Evolutionary conservation across 2,797 vertebrate genomes (phyloP), one percentile per base, ranked within the genome.

Genomic region (Gadopsis bispinosus): DNA sequence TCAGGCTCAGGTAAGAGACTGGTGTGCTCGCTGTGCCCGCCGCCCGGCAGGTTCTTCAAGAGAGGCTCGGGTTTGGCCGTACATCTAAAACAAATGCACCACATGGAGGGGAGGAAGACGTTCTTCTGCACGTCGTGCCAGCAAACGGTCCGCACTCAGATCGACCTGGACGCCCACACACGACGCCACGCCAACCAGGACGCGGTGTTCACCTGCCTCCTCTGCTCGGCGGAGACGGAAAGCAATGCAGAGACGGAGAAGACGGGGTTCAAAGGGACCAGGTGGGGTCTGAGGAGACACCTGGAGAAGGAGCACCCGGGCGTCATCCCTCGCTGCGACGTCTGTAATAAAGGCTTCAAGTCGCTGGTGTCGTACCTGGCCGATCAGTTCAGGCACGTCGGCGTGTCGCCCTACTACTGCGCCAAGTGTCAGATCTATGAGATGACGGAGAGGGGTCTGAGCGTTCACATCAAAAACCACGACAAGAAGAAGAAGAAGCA

Each of bases 401-500:
- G 87, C 0, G 87, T 85, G 48, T 88, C 92, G 1, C 90, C 91
- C 0, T 92, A 74, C 60, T 84, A 86, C 85, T 92, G 93, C 55
- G 45, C 80, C 60, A 35, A 65, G 55, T 94, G 93, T 78, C 80
- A 87, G 76, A 88, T 92, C 69, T 91, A 92, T 5, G 87, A 92
- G 29, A 86, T 90, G 73, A 92, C 90, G 0, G 72, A 91, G 87
- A 48, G 90, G 0, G 91, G 91, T 7, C 85, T 89, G 67, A 51
- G n/a, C 3, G 55, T 82, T 20, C 91, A 93, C 81, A 64, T 81
- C 58, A 85, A 50, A 5, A 89, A 88, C 68, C 85, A 92, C 50
- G 26, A 87, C 58, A 83, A 70, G 69, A 56, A 86, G 75, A 37
- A 31, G 73, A 10, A 20, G n/a, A 4, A 43, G 31, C 17, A 50